Conservation (phyloP, 23 tunicate species). For the Halocynthia aurantium region DNA sequence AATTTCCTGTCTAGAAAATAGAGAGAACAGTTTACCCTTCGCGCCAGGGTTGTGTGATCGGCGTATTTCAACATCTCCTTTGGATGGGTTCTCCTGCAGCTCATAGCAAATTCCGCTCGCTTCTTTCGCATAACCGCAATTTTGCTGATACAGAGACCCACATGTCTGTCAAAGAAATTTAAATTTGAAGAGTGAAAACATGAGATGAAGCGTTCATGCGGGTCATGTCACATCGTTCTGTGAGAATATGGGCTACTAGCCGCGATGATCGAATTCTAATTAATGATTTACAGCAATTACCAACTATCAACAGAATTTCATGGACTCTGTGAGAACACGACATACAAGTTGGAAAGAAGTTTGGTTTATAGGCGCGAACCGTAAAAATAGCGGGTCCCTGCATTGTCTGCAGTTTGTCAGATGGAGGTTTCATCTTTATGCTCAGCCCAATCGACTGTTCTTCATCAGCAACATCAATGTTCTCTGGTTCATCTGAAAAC, state of each 20-base stretch:
- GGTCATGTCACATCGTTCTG: neutral
- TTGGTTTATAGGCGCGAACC: too few relatives aligned
- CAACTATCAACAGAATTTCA: too few relatives aligned
- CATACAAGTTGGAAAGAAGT: too few relatives aligned
- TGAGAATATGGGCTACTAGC: neutral
- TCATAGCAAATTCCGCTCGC: slow-evolving; percentile 68
- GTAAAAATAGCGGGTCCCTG: neutral
- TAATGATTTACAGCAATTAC: neutral
- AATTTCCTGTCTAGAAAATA: too few relatives aligned
- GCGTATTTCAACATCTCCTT: slow-evolving; percentile 2
- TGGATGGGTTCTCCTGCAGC: slow-evolving; percentile 25
- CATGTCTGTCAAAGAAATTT: slow-evolving; percentile 39
- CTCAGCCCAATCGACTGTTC: slow-evolving; percentile 67
- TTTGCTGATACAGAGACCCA: slow-evolving; percentile 78
- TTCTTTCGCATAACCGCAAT: slow-evolving; percentile 77
- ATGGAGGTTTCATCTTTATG: slow-evolving; percentile 12
- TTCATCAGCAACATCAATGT: slow-evolving; percentile 27
- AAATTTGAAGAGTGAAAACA: neutral
- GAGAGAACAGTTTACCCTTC: slow-evolving; percentile 18
- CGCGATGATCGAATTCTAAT: neutral
- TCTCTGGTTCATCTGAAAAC: slow-evolving; percentile 32
- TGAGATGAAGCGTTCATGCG: too few relatives aligned
- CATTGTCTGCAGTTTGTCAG: neutral
- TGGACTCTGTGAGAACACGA: too few relatives aligned
- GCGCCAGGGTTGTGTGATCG: slow-evolving; percentile 24